Base-by-base conservation (phyloP, 1,140 invertebrate species). In the Drosophila eugracilis region DNA sequence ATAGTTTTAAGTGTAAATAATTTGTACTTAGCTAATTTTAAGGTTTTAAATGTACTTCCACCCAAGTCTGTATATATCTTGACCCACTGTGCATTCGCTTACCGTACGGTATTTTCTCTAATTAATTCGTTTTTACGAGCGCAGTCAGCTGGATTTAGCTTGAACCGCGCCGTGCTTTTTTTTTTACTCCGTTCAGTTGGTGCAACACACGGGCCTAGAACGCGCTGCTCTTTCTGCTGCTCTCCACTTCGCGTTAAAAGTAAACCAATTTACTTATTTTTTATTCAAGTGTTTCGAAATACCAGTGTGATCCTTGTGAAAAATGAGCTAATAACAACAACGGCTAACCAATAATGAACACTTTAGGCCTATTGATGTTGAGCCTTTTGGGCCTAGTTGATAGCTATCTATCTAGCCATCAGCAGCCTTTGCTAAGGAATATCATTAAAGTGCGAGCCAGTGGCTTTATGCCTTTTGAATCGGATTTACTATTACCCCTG, bases 141-240 rank as follows among this genome's bases (percentile, higher is more conserved):
- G 49, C 47, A 58, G 19, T 34, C 55, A 19, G 26, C 37, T 44
- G 19, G 30, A 19, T 30, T 17, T 10, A 15, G 24, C 17, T 36
- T 30, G 19, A 19, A 14, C 21, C 37, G 21, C 36, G 12, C 22
- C 39, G 57, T 21, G 60, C 63, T 47, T 62, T 65, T 47, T 62
- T n/a, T n/a, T 45, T 19, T 19, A 53, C 22, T 67, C 49, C 76
- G 62, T 32, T 83, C 75, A 83, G 78, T 83, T 84, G 79, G 48
- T 86, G 83, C 83, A 86, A 75, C 76, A 75, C 76, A 54, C 81
- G 66, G 58, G 83, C 73, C 67, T 75, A 85, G 80, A 84, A 79
- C 48, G 60, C 69, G 65, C 80, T 84, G 62, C 59, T 59, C 32
- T 44, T 24, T 58, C 7, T n/a, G 44, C 44, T 24, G n/a, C 15